Percentiles rank a stretch among this genome's conserved stretches.
These are phyloP conservation scores for Muntiacus muntjak DNA, from an alignment of 2,113 vertebrate species.

Conservation along the genomic window DNA sequence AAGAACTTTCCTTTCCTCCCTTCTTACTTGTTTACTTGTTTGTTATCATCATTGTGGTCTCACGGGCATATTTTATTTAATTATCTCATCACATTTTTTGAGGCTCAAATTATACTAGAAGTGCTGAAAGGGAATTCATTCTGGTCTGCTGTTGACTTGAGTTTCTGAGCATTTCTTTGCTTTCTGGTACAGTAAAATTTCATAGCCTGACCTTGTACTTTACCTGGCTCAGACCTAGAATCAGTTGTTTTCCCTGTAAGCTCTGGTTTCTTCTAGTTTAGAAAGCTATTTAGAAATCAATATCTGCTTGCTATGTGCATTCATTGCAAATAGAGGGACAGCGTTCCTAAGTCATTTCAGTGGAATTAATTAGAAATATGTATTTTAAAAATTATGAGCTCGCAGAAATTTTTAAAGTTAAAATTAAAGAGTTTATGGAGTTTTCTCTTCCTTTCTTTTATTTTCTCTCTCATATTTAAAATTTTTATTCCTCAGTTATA, in stretches of 20 bases:
- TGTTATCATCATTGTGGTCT: not conserved
- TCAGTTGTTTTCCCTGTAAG: not conserved
- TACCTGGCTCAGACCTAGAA: not conserved
- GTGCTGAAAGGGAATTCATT: not conserved
- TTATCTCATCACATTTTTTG: not conserved
- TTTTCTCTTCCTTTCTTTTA: slow-evolving; percentile 7
- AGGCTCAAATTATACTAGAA: not conserved
- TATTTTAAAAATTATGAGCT: not conserved
- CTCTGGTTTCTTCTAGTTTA: slow-evolving; percentile 1
- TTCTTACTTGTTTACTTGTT: not conserved
- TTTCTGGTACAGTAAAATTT: not conserved
- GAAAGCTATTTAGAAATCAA: not conserved
- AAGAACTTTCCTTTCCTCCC: not conserved
- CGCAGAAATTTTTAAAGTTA: not conserved
- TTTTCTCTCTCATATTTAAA: not conserved
- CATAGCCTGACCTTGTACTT: not conserved
- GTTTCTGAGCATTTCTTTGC: not conserved
- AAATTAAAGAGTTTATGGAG: not conserved
- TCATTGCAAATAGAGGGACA: not conserved
- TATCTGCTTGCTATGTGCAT: not conserved
- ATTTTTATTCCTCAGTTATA: slow-evolving; percentile 13
- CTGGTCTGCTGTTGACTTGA: not conserved
- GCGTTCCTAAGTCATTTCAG: not conserved
- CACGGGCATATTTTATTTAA: not conserved
- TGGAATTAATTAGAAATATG: not conserved